Conservation (phyloP, 2,113 vertebrate species). For the Stegastes partitus region DNA sequence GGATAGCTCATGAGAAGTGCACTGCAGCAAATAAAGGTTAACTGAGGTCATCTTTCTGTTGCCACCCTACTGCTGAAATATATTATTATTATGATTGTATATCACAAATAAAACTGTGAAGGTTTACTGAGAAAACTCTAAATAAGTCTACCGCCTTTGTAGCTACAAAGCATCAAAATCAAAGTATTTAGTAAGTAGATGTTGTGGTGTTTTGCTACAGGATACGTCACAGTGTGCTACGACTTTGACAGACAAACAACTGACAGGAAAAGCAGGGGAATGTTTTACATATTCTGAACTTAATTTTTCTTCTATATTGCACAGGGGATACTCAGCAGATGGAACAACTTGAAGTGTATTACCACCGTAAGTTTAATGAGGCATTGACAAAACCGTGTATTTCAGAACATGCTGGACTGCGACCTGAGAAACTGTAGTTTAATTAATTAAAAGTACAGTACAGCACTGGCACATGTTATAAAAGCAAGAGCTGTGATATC, state of each 20-base stretch:
- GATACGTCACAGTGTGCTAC: too few relatives aligned
- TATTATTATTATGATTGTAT: too few relatives aligned
- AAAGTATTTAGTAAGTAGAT: too few relatives aligned
- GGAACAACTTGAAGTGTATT: background rate
- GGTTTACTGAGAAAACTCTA: background rate
- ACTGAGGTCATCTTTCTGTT: background rate
- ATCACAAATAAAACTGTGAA: background rate
- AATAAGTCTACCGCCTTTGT: too few relatives aligned
- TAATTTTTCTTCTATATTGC: background rate
- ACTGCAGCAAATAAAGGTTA: conserved; percentile 14
- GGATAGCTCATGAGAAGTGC: background rate
- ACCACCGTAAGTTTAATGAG: conserved; percentile 7
- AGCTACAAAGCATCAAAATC: too few relatives aligned
- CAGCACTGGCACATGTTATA: background rate
- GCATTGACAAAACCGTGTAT: conserved; percentile 2
- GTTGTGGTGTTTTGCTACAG: too few relatives aligned
- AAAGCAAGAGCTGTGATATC: background rate
- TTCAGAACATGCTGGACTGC: conserved; percentile 3
- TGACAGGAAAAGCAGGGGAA: background rate
- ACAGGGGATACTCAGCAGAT: background rate
- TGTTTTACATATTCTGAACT: background rate
- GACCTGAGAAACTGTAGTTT: conserved; percentile 29
- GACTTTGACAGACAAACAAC: background rate
- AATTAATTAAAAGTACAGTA: background rate
- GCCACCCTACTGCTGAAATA: too few relatives aligned